A percentile compares a stretch with the other conserved stretches of the same genome.
phyloP scores from a whole-genome alignment of 2,797 vertebrate genomes.

The Sitta carolinensis region DNA sequence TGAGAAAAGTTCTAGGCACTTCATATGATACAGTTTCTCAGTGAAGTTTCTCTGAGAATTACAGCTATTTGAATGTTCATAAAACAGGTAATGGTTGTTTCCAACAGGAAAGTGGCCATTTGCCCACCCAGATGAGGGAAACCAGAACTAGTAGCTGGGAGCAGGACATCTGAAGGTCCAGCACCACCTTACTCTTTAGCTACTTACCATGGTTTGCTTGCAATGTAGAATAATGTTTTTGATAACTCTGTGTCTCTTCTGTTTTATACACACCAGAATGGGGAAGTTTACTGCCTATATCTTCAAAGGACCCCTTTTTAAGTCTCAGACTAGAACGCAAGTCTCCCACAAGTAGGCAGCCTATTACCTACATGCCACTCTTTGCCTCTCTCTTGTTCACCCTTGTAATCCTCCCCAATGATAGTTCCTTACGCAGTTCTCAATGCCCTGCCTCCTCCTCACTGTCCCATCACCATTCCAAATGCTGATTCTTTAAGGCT shows the following conservation, averaged over 20 bases:
- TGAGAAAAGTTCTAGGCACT: background rate
- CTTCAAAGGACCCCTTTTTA: background rate
- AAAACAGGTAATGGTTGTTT: background rate
- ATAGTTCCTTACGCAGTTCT: background rate
- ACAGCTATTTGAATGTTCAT: background rate
- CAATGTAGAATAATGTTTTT: background rate
- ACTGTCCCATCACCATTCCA: background rate
- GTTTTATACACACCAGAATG: background rate
- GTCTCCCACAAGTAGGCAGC: background rate
- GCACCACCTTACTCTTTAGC: background rate
- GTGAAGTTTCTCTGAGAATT: background rate
- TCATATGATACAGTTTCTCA: background rate
- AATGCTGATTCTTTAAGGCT: background rate
- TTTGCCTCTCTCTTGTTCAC: background rate
- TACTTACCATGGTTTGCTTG: background rate
- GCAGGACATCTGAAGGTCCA: background rate
- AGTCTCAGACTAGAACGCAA: background rate
- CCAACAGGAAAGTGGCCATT: background rate
- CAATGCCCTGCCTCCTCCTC: background rate
- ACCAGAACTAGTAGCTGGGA: background rate
- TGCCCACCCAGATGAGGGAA: background rate
- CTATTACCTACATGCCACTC: background rate
- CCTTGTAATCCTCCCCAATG: background rate
- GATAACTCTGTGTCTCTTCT: background rate
- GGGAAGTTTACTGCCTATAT: background rate